Evolutionary conservation across 2,113 vertebrate genomes (phyloP).

Genomic region (Proteles cristata): DNA sequence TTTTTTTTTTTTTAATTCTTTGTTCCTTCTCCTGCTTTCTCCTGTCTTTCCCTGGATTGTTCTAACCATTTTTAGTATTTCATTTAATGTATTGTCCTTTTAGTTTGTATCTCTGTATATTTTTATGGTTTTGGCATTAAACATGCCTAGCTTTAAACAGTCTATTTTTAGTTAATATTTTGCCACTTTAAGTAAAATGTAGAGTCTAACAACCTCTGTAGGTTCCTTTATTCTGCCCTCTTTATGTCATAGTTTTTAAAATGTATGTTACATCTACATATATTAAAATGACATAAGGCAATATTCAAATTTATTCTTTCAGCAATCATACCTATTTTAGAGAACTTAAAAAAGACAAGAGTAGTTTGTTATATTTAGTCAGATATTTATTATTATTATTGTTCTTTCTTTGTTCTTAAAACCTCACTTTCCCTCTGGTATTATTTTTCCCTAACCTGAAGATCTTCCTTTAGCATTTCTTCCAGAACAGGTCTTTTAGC

Average conservation of each 20-base stretch:
- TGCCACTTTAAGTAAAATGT: not conserved
- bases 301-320: not conserved
- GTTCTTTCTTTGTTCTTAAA: not conserved
- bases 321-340: not conserved
- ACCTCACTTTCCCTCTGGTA: not conserved
- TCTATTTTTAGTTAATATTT: constrained; percentile 8
- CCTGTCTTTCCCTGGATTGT: not conserved
- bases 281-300: not conserved
- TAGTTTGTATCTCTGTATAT: not conserved
- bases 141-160: not conserved
- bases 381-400: not conserved
- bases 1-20: not conserved
- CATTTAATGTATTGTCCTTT: not conserved
- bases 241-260: not conserved
- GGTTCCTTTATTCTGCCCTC: not conserved
- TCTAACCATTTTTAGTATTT: not conserved
- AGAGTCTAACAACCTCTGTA: not conserved
- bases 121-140: constrained; percentile 10
- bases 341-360: constrained; percentile 3
- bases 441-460: not conserved
- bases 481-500: not conserved
- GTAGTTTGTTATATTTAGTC: not conserved
- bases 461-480: not conserved
- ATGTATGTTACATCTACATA: not conserved
- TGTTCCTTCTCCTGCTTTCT: not conserved